Evolutionary conservation across 2,888 invertebrate genomes (phyloP).

Genomic region (Ganaspis brasiliensis): DNA sequence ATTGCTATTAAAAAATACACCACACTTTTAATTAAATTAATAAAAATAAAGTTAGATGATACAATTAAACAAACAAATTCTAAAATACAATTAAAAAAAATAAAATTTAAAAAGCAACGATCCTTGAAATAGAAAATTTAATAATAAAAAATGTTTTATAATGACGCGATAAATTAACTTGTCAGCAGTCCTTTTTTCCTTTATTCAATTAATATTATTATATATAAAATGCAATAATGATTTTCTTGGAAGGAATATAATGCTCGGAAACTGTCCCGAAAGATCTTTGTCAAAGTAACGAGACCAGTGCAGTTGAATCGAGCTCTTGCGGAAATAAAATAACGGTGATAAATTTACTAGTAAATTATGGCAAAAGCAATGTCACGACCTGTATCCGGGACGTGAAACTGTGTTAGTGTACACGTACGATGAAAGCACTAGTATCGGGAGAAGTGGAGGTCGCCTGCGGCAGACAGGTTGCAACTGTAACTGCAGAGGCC

Average conservation of each 20-base stretch:
- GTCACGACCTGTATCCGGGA: conserved; percentile 37
- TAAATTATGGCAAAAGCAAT: conserved; percentile 37
- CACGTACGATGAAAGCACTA: conserved; percentile 22
- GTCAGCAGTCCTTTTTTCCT: background rate
- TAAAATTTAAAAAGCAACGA: too few relatives aligned
- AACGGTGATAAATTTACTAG: conserved; percentile 27
- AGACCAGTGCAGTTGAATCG: conserved; percentile 1
- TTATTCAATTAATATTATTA: background rate
- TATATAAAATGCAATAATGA: background rate
- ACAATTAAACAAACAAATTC: too few relatives aligned
- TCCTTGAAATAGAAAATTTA: too few relatives aligned
- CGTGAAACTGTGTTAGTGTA: background rate
- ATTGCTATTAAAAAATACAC: too few relatives aligned
- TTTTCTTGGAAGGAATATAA: conserved; percentile 1
- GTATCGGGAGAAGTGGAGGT: conserved; percentile 37
- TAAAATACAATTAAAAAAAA: too few relatives aligned
- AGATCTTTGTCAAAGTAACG: conserved; percentile 29
- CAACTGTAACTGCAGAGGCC: conserved; percentile 30
- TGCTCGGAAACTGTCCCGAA: background rate
- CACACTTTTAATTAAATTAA: too few relatives aligned
- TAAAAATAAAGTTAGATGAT: too few relatives aligned
- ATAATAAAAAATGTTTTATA: too few relatives aligned
- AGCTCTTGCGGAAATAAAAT: conserved; percentile 31
- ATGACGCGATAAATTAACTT: too few relatives aligned
- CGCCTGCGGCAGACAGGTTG: conserved; percentile 39